Conservation (phyloP, 2,113 vertebrate species). For the Carettochelys insculpta region DNA sequence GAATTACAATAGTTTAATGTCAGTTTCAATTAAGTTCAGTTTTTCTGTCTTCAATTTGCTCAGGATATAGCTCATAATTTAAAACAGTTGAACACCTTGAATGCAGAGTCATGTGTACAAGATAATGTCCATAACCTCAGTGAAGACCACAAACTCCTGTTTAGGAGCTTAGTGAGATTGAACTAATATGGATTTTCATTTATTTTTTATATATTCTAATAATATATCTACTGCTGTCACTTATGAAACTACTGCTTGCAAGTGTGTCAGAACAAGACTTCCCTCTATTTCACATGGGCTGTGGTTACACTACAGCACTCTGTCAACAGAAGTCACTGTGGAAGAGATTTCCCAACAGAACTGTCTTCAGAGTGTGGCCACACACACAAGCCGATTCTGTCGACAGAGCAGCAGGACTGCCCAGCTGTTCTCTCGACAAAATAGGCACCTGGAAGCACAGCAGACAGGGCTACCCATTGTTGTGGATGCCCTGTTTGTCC, state of each 20-base stretch:
- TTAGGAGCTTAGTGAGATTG: not conserved
- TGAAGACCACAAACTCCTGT: not conserved
- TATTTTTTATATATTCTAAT: not conserved
- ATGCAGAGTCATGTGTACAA: not conserved
- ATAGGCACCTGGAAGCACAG: no score
- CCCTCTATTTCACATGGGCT: not conserved
- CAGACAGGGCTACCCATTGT: no score
- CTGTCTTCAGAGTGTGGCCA: no score
- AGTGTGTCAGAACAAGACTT: not conserved
- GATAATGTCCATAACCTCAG: not conserved
- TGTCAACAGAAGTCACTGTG: no score
- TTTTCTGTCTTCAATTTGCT: not conserved
- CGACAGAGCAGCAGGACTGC: no score
- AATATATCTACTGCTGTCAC: not conserved
- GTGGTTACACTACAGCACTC: no score
- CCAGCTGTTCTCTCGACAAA: no score
- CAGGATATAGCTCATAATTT: not conserved
- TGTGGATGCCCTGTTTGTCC: no score
- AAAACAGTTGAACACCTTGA: not conserved
- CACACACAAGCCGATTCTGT: no score
- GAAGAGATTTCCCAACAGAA: no score
- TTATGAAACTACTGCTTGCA: not conserved
- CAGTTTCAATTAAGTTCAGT: accelerated
- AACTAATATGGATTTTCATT: not conserved
- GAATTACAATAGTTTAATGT: not conserved